These are phyloP conservation scores for Drosophila persimilis DNA, from an alignment of 1,140 invertebrate species.

Conservation along the genomic window DNA sequence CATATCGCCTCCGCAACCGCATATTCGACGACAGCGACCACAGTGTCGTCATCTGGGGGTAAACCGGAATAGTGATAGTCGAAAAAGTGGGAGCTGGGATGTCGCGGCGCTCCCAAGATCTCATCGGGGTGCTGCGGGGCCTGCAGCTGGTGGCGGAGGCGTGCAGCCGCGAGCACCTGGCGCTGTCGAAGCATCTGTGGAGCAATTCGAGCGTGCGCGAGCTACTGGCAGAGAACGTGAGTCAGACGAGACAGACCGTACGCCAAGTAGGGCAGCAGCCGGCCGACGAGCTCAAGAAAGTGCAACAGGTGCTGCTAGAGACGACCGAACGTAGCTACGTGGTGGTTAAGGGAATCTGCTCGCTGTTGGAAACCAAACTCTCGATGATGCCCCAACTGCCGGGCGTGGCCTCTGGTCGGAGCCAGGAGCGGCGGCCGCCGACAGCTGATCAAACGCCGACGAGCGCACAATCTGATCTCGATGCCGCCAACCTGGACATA, in stretches of 20 bases:
- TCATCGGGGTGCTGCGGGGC: constrained; percentile 86
- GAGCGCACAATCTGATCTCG: background rate
- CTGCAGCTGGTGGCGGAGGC: constrained; percentile 86
- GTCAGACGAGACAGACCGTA: constrained; percentile 53
- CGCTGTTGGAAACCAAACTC: constrained; percentile 53
- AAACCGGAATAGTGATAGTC: no score
- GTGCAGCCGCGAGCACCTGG: constrained; percentile 85
- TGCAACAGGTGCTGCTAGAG: constrained; percentile 62
- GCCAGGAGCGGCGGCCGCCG: background rate
- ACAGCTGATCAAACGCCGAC: no score
- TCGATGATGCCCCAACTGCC: constrained; percentile 30
- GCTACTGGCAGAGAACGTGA: constrained; percentile 82
- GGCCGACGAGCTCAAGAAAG: constrained; percentile 50
- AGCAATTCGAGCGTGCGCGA: constrained; percentile 86
- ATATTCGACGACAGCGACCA: no score
- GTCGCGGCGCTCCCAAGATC: constrained; percentile 83
- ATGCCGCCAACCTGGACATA: constrained; percentile 70
- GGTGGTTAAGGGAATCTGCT: constrained; percentile 62
- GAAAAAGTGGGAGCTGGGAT: constrained; percentile 13
- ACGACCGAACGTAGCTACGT: constrained; percentile 69
- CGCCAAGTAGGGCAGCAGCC: constrained; percentile 69
- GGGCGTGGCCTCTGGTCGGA: background rate
- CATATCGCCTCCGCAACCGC: no score
- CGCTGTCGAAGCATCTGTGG: constrained; percentile 85
- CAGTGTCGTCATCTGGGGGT: no score